Base-by-base conservation (phyloP, 2,113 vertebrate species). In the Hippoglossus stenolepis region DNA sequence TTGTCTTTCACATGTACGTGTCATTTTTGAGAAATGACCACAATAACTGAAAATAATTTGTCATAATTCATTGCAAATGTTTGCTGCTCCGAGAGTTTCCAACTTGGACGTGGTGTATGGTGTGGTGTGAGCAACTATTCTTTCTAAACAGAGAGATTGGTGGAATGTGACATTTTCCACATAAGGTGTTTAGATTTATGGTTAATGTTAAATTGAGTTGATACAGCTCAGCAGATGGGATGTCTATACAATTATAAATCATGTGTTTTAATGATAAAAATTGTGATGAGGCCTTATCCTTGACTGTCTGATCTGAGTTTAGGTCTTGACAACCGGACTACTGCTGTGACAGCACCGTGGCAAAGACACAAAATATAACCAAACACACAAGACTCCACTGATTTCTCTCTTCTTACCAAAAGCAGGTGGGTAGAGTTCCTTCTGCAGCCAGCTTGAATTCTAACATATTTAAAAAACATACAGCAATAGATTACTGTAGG, bases 21-120 rank as follows among this genome's bases (percentile, higher is more conserved):
- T 87, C 70, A 72, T 71, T 78, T 85, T 85, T 86, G 83, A 91
- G 31, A 75, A 89, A 86, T 66, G 70, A 85, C 67, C 63, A 72
- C 75, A 72, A 80, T 84, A 76, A 84, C 20, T 68, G 71, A 86
- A 65, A 69, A 77, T 77, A 74, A 90, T 89, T 87, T 58, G 64
- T 80, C 77, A 73, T 89, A 82, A 90, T 90, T 65, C 72, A 26
- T 68, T 59, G 65, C 85, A 84, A 87, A 89, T 77, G 62, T 60
- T 83, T 65, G 11, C 56, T 73, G 38, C 61, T 75, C 21, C 67
- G 67, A 85, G 45, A 35, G 64, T 67, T 87, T 86, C 87, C 83
- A 89, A 59, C 56, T 72, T 72, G 49, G 67, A 84, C 31, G 24
- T 45, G 14, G 23, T 58, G n/a, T 72, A 69, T 26, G 14, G 71